Evolutionary conservation across 1,140 invertebrate genomes (phyloP), one percentile per base, ranked within the genome.

Genomic region (Atta colombica): DNA sequence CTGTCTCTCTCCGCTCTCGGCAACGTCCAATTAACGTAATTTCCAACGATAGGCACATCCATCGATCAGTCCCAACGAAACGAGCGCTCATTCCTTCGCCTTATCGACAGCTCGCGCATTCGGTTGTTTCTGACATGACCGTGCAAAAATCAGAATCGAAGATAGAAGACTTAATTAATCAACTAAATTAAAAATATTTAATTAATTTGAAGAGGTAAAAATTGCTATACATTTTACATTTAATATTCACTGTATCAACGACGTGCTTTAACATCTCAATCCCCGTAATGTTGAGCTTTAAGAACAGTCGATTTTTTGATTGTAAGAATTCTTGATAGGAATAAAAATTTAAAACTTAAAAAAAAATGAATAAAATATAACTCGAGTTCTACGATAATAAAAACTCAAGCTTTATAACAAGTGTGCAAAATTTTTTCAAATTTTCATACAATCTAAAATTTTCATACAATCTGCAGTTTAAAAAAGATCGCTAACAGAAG

Each of bases 1-100:
- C 88, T 92, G 90, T 91, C 74, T 88, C 89, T 89, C 89, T 89
- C 80, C 82, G 88, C 89, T 88, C 89, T 91, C 88, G 86, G 77
- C 91, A 84, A 66, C 88, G 92, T 93, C 92, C 89, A 93, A 93
- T 93, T 92, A 93, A 90, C 89, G 92, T 91, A 88, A 90, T 90
- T 85, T 81, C 80, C n/a, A 77, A 63, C 77, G 86, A 88, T 89
- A 90, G 75, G 45, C 85, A 74, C 88, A 89, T 89, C 89, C 89
- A 89, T 89, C 89, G 85, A 90, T 90, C 88, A 90, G 88, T 39
- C 31, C 31, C 55, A 21, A 77, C 74, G 68, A 69, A 80, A 90
- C 86, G 75, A 90, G 78, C 66, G 81, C 61, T 71, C 74, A 25
- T 74, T 55, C 60, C 31, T 53, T 21, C 71, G 35, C 53, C 45